These are phyloP conservation scores for Enteromius radiatus DNA, from an alignment of 2,797 vertebrate species.

Conservation along the genomic window DNA sequence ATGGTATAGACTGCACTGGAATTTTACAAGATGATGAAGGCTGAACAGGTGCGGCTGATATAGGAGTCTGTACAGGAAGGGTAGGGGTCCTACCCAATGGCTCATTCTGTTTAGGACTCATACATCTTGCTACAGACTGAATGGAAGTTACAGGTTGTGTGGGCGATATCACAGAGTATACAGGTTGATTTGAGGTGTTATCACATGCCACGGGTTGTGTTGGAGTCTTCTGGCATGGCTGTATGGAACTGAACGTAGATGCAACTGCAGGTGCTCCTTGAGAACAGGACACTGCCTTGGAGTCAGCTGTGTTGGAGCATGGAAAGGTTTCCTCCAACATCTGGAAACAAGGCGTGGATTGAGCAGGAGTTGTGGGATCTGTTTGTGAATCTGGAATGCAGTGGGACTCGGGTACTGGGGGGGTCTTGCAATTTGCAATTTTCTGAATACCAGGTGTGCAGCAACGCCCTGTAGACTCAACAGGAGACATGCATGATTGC, in stretches of 20 bases:
- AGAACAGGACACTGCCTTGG: slow-evolving; percentile 21
- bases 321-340: slow-evolving; percentile 7
- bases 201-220: slow-evolving; percentile 9
- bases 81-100: not conserved
- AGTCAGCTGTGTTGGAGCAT: slow-evolving; percentile 6
- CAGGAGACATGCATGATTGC: slow-evolving; percentile 11
- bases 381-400: slow-evolving; percentile 5
- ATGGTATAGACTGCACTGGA: slow-evolving; percentile 40
- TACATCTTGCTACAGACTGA: slow-evolving; percentile 23
- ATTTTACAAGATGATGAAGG: slow-evolving; percentile 35
- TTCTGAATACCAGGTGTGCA: slow-evolving; percentile 27
- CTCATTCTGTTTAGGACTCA: slow-evolving; percentile 15
- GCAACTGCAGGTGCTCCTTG: slow-evolving; percentile 19
- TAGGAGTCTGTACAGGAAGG: slow-evolving; percentile 12
- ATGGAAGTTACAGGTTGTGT: slow-evolving; percentile 23
- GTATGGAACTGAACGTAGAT: not conserved
- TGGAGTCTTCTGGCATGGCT: slow-evolving; percentile 2
- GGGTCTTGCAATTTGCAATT: slow-evolving; percentile 18
- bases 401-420: not conserved
- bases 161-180: slow-evolving; percentile 34
- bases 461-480: not conserved
- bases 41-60: slow-evolving; percentile 2
- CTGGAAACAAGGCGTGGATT: slow-evolving; percentile 9
- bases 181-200: slow-evolving; percentile 35
- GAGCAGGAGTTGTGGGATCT: not conserved